A percentile compares a stretch with the other conserved stretches of the same genome.
Evolutionary conservation across 2,113 vertebrate genomes (phyloP).

Genomic region (Dasypus novemcinctus): DNA sequence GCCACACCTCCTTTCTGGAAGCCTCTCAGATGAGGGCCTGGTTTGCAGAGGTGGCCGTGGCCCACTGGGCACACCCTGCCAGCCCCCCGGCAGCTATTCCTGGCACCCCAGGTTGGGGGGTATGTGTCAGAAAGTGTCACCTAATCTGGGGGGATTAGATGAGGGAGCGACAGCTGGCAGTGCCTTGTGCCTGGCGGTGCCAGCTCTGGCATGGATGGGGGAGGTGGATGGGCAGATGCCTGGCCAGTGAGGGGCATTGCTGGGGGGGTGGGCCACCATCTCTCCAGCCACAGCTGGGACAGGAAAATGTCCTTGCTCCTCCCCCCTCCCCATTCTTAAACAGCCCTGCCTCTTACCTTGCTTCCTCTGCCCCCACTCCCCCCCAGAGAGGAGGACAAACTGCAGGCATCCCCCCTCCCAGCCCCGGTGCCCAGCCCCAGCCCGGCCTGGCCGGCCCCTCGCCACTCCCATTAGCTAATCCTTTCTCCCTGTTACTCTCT

Average conservation of each 20-base stretch:
- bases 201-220: conserved; percentile 28
- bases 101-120: background rate
- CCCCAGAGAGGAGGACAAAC: background rate
- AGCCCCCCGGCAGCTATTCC: conserved; percentile 6
- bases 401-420: background rate
- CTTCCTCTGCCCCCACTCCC: background rate
- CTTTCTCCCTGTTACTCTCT: conserved; percentile 83
- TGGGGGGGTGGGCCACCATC: conserved; percentile 36
- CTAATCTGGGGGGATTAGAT: conserved; percentile 68
- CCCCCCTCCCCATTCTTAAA: background rate
- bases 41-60: background rate
- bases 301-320: conserved; percentile 7
- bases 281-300: conserved; percentile 75
- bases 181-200: conserved; percentile 42
- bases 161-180: conserved; percentile 58
- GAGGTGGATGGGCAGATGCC: conserved; percentile 37
- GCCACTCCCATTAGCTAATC: conserved; percentile 71
- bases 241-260: background rate
- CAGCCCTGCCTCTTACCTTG: background rate
- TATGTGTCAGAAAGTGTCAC: conserved; percentile 67
- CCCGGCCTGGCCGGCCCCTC: background rate
- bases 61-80: conserved; percentile 6
- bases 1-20: conserved; percentile 24
- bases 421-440: background rate
- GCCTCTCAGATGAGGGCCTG: background rate